Conservation (phyloP, 2,888 invertebrate species). For the Norana najaformis region DNA sequence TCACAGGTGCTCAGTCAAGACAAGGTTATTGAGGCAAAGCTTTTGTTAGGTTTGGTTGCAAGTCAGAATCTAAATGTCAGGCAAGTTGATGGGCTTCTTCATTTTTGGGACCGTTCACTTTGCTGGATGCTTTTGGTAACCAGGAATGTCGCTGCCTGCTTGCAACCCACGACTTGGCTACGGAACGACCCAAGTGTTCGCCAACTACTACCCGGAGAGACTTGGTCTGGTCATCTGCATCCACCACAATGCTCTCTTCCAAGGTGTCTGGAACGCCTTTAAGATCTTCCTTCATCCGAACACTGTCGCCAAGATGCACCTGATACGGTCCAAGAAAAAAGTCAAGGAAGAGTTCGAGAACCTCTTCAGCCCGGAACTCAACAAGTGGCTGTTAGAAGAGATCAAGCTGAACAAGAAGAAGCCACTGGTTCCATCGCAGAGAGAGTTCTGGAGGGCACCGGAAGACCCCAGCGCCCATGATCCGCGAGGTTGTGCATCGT, state of each 20-base stretch:
- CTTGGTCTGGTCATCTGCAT: constrained; percentile 57
- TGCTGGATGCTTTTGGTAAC: neutral
- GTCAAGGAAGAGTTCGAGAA: constrained; percentile 50
- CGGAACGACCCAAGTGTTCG: constrained; percentile 53
- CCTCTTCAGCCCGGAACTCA: constrained; percentile 53
- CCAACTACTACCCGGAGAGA: constrained; percentile 60
- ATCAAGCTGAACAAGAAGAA: constrained; percentile 54
- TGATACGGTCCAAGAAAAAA: constrained; percentile 53
- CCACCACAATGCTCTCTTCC: constrained; percentile 58
- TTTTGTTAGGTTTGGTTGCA: neutral
- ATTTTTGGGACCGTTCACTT: neutral
- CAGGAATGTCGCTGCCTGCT: constrained; percentile 56
- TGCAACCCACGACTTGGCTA: constrained; percentile 59
- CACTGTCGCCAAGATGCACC: constrained; percentile 54
- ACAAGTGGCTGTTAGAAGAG: constrained; percentile 55
- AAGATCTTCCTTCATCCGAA: constrained; percentile 55
- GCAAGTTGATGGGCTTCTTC: no score
- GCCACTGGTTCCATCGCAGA: constrained; percentile 50
- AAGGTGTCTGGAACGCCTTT: constrained; percentile 59
- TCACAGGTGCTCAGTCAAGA: neutral
- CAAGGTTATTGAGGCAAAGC: neutral
- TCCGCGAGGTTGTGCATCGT: constrained; percentile 55
- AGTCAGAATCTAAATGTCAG: neutral
- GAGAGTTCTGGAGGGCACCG: constrained; percentile 56
- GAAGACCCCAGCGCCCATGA: constrained; percentile 49